A percentile compares a stretch with the other conserved stretches of the same genome.
Conservation (phyloP, 2,888 invertebrate genomes). For the Leptopilina drosophilae region DNA sequence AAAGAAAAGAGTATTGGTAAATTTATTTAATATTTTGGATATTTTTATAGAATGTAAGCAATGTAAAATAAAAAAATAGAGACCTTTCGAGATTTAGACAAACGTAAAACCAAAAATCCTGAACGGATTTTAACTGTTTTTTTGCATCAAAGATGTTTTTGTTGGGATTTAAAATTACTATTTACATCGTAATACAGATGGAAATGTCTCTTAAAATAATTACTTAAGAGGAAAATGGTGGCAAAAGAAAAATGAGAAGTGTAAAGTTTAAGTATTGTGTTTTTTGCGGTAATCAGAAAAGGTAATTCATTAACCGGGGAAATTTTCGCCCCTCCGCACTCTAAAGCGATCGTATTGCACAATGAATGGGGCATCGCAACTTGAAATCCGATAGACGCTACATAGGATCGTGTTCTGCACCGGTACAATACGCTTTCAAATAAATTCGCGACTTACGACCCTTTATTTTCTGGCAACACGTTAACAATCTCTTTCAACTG, state of each 20-base stretch:
- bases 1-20: too few species aligned
- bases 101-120: too few species aligned
- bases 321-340: background rate
- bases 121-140: too few species aligned
- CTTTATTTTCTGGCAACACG: slow-evolving; percentile 35
- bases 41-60: too few species aligned
- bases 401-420: slow-evolving; percentile 30
- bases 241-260: background rate
- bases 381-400: slow-evolving; percentile 35
- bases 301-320: slow-evolving; percentile 10
- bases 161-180: too few species aligned
- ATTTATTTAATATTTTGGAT: too few species aligned
- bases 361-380: slow-evolving; percentile 38
- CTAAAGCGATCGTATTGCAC: slow-evolving; percentile 30
- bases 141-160: too few species aligned
- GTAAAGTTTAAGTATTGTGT: background rate
- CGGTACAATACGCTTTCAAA: slow-evolving; percentile 30
- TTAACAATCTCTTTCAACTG: slow-evolving; percentile 27
- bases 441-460: slow-evolving; percentile 37
- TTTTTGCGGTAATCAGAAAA: slow-evolving; percentile 17
- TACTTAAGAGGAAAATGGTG: too few species aligned
- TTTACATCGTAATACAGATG: too few species aligned
- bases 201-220: too few species aligned
- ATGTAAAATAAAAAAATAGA: too few species aligned
- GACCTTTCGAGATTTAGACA: too few species aligned